Conservation (phyloP, 2,888 invertebrate species). For the Lycaena phlaeas region DNA sequence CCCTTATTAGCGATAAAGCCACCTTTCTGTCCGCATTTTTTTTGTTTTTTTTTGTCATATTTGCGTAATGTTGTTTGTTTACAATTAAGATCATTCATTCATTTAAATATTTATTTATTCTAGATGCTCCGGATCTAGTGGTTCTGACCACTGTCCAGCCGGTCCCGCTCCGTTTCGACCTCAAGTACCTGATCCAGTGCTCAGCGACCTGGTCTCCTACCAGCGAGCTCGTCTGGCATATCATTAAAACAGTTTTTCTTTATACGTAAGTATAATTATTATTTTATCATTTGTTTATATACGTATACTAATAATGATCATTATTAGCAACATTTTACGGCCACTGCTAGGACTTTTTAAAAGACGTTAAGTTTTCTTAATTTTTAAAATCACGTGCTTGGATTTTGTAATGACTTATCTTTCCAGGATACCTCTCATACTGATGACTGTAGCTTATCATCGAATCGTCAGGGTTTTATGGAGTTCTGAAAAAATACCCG, state of each 20-base stretch:
- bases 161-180: conserved; percentile 61
- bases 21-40: no score
- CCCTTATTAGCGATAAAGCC: no score
- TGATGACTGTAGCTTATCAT: conserved; percentile 88
- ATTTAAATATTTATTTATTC: conserved; percentile 5
- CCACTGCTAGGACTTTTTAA: no score
- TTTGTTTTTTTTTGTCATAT: no score
- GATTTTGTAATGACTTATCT: background rate
- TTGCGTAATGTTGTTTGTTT: no score
- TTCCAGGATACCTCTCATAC: conserved; percentile 77
- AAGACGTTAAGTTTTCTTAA: no score
- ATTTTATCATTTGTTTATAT: no score
- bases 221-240: conserved; percentile 78
- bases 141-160: conserved; percentile 74
- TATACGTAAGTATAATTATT: conserved; percentile 78
- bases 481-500: conserved; percentile 83
- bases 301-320: no score
- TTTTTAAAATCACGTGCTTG: no score
- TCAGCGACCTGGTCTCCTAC: conserved; percentile 76
- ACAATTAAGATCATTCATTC: no score
- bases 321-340: no score
- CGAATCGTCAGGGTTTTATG: conserved; percentile 88
- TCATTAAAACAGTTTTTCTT: conserved; percentile 79
- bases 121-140: conserved; percentile 84
- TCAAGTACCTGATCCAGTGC: conserved; percentile 79